Percentiles rank a stretch among this genome's conserved stretches.
These are phyloP conservation scores for Anser brachyrhynchus DNA, from an alignment of 2,113 vertebrate genomes.

Conservation along the genomic window DNA sequence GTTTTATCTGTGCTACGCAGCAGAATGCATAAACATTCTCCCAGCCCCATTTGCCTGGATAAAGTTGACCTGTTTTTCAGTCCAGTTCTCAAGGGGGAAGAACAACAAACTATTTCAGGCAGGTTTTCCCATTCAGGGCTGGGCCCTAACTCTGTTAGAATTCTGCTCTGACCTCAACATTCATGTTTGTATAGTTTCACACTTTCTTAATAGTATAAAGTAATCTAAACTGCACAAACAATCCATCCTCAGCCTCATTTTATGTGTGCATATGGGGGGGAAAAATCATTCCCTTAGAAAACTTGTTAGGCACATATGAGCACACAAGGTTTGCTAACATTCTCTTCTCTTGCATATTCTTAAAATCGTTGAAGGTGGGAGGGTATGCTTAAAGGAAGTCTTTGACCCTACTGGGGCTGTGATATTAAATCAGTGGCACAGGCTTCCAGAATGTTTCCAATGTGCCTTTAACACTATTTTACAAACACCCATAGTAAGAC, in stretches of 20 bases:
- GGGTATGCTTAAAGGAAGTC: neutral
- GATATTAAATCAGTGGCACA: neutral
- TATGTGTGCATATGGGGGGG: neutral
- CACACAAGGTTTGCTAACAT: neutral
- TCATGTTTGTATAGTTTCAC: neutral
- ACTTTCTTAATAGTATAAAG: neutral
- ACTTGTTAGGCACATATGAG: neutral
- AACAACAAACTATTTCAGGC: slow-evolving; percentile 6
- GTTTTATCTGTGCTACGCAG: neutral
- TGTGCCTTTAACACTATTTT: neutral
- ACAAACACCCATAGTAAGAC: neutral
- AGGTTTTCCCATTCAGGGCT: slow-evolving; percentile 26
- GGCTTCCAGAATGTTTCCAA: neutral
- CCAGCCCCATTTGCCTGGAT: neutral
- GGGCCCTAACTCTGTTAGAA: neutral
- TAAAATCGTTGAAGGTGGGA: neutral
- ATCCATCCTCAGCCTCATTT: neutral
- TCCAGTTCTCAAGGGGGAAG: slow-evolving; percentile 19
- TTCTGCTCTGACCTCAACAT: neutral
- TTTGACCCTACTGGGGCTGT: neutral
- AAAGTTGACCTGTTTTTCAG: slow-evolving; percentile 14
- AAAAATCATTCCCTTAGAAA: neutral
- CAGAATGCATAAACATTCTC: neutral
- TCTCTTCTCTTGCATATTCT: neutral
- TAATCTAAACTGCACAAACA: neutral